phyloP scores from a whole-genome alignment of 1,140 invertebrate species.

The Drosophila teissieri region DNA sequence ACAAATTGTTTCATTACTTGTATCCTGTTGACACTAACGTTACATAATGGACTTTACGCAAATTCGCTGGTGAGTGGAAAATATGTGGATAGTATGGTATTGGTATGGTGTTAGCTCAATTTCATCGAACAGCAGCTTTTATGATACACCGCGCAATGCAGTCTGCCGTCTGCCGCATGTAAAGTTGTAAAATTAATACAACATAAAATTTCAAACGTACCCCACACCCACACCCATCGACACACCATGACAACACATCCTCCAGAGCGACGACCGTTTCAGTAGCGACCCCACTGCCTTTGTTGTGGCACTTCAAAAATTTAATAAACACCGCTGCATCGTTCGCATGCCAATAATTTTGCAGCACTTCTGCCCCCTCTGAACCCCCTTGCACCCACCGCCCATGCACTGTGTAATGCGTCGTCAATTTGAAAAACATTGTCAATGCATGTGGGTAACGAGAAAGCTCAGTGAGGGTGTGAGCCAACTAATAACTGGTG shows the following conservation, averaged over 20 bases:
- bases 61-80: not conserved
- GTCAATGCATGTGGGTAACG: conserved; percentile 52
- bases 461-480: conserved; percentile 3
- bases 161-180: conserved; percentile 35
- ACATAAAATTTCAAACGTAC: conserved; percentile 56
- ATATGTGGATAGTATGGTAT: not conserved
- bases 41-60: too few relatives aligned
- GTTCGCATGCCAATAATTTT: conserved; percentile 80
- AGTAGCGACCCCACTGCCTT: conserved; percentile 5
- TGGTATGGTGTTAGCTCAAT: not conserved
- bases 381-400: not conserved
- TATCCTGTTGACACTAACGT: not conserved
- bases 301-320: conserved; percentile 74
- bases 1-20: too few relatives aligned
- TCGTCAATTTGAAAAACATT: conserved; percentile 77
- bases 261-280: not conserved
- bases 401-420: conserved; percentile 28
- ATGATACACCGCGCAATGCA: conserved; percentile 6
- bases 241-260: conserved; percentile 33
- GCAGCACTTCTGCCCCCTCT: conserved; percentile 13
- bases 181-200: conserved; percentile 75
- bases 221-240: conserved; percentile 15
- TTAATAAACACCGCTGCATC: conserved; percentile 79
- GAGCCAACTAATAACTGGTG: conserved; percentile 67
- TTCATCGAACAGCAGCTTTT: not conserved